A percentile compares a stretch with the other conserved stretches of the same genome.
phyloP scores from a whole-genome alignment of 2,113 vertebrate genomes.

The Hippocampus barbouri region DNA sequence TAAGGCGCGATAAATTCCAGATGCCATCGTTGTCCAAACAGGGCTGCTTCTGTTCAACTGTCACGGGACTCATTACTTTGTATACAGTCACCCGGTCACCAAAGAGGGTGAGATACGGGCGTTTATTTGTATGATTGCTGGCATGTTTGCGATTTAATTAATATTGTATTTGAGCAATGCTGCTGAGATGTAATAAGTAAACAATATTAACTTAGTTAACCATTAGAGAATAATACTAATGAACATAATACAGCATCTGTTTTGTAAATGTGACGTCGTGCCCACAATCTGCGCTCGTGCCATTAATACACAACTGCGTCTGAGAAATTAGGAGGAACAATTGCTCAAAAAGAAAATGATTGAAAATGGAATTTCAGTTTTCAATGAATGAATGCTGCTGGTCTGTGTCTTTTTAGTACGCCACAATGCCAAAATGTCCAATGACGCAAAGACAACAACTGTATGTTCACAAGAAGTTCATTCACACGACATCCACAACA shows the following conservation, averaged over 20 bases:
- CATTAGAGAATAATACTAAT: background rate
- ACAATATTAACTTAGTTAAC: background rate
- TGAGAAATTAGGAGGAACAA: no score
- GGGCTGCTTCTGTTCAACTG: slow-evolving; percentile 44
- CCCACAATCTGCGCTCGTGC: background rate
- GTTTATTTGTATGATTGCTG: background rate
- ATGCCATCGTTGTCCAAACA: slow-evolving; percentile 65
- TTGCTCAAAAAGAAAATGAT: no score
- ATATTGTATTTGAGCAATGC: background rate
- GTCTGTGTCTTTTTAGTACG: no score
- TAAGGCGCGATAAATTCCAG: slow-evolving; percentile 50
- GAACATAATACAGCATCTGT: background rate
- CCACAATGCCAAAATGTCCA: no score
- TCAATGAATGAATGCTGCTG: no score
- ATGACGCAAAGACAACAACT: no score
- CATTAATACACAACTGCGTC: no score
- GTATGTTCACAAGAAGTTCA: no score
- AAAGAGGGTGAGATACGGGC: background rate
- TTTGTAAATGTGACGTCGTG: background rate
- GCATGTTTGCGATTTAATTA: background rate
- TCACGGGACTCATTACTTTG: slow-evolving; percentile 68
- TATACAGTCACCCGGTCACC: slow-evolving; percentile 34
- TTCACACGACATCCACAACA: no score
- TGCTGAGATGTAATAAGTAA: background rate
- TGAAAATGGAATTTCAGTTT: no score